Evolutionary conservation across 2,888 invertebrate genomes (phyloP).

Genomic region (Spilosoma lubricipeda): DNA sequence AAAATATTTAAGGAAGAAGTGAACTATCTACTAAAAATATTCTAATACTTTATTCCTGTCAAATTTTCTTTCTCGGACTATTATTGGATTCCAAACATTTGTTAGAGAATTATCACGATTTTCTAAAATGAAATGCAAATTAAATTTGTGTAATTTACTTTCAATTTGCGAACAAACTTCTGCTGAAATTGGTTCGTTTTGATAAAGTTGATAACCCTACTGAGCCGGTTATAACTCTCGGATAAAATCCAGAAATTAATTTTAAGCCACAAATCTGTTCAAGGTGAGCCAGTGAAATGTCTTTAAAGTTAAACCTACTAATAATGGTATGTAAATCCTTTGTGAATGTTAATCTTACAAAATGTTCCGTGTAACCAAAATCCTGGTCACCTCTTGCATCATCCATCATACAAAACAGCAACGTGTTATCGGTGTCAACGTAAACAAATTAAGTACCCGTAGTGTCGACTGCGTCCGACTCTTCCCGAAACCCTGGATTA

Average conservation of each 20-base stretch:
- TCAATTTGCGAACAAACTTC: background rate
- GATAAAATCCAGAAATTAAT: background rate
- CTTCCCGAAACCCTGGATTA: constrained; percentile 12
- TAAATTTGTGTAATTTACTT: background rate
- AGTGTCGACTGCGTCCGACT: constrained; percentile 7
- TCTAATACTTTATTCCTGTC: too few relatives aligned
- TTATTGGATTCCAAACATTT: background rate
- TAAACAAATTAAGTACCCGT: constrained; percentile 22
- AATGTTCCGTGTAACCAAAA: too few relatives aligned
- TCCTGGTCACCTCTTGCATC: too few relatives aligned
- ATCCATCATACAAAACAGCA: too few relatives aligned
- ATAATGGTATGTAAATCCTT: background rate
- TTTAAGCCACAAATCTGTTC: constrained; percentile 9
- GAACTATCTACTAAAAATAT: background rate
- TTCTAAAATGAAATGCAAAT: background rate
- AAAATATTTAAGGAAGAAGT: background rate
- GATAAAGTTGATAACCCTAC: background rate
- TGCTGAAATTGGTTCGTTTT: background rate
- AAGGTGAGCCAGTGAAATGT: constrained; percentile 7
- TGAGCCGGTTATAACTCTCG: background rate
- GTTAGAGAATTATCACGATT: background rate
- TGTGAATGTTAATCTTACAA: too few relatives aligned
- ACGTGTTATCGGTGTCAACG: constrained; percentile 12
- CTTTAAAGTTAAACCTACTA: constrained; percentile 8
- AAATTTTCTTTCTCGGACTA: background rate